phyloP scores from a whole-genome alignment of 2,888 invertebrate species.

The Himalopsyche kuldschensis region DNA sequence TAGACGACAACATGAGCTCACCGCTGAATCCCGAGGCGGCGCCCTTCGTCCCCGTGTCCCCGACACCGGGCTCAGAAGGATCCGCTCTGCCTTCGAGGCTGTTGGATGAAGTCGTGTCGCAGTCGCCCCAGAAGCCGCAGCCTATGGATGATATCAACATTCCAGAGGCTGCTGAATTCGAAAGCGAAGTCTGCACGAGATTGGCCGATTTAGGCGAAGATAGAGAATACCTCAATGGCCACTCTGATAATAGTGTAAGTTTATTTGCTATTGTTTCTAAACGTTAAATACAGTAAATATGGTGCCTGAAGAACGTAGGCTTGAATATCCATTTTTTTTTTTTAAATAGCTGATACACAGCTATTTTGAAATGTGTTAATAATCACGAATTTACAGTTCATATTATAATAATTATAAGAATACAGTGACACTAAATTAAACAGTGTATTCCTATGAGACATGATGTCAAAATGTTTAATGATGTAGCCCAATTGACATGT shows the following conservation, averaged over 20 bases:
- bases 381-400: too few relatives aligned
- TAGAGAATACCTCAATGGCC: slow-evolving; percentile 59
- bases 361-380: too few relatives aligned
- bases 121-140: slow-evolving; percentile 72
- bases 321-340: too few relatives aligned
- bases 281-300: too few relatives aligned
- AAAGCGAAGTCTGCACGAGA: slow-evolving; percentile 63
- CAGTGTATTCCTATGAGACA: too few relatives aligned
- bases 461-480: too few relatives aligned
- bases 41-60: slow-evolving; percentile 76
- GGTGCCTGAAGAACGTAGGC: too few relatives aligned
- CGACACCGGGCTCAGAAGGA: slow-evolving; percentile 55
- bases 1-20: slow-evolving; percentile 66
- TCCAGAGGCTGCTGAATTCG: slow-evolving; percentile 65
- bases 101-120: slow-evolving; percentile 60
- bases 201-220: slow-evolving; percentile 62
- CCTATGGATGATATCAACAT: slow-evolving; percentile 63
- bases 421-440: too few relatives aligned
- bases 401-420: too few relatives aligned
- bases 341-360: too few relatives aligned
- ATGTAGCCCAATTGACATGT: background rate
- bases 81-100: slow-evolving; percentile 17
- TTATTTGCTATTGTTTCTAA: background rate
- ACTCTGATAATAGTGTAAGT: slow-evolving; percentile 52
- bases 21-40: slow-evolving; percentile 83